phyloP scores from a whole-genome alignment of 2,797 vertebrate genomes.

The Podarcis siculus region DNA sequence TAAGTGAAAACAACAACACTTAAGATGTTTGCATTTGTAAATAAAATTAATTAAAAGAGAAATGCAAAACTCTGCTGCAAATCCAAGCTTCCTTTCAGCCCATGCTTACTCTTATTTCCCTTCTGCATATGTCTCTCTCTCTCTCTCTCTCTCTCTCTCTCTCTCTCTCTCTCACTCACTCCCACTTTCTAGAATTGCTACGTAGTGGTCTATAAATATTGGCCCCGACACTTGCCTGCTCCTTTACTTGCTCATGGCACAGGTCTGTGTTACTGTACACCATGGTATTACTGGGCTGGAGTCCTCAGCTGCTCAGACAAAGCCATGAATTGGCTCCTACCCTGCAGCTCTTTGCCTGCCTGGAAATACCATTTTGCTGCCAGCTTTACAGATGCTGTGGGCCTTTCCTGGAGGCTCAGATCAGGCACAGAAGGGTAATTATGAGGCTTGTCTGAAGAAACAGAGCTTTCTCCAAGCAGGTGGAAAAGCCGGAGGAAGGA shows the following conservation, averaged over 20 bases:
- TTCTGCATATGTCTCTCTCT: background rate
- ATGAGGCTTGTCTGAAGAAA: slow-evolving; percentile 45
- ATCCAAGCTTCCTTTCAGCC: slow-evolving; percentile 31
- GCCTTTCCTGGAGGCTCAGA: slow-evolving; percentile 67
- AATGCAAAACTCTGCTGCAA: background rate
- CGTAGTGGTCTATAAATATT: slow-evolving; percentile 81
- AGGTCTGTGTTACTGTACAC: slow-evolving; percentile 80
- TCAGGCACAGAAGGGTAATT: slow-evolving; percentile 67
- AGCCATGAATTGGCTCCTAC: slow-evolving; percentile 72
- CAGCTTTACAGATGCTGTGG: slow-evolving; percentile 77
- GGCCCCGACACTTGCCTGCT: slow-evolving; percentile 76
- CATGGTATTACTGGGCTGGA: slow-evolving; percentile 60
- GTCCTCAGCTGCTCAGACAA: slow-evolving; percentile 83
- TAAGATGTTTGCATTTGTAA: slow-evolving; percentile 44
- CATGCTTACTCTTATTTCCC: slow-evolving; percentile 35
- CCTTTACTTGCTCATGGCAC: slow-evolving; percentile 71
- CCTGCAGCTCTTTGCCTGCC: slow-evolving; percentile 72
- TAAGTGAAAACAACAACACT: slow-evolving; percentile 40
- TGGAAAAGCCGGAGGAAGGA: slow-evolving; percentile 21
- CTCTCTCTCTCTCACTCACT: background rate
- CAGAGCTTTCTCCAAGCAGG: slow-evolving; percentile 60
- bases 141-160: background rate
- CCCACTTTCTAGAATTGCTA: slow-evolving; percentile 60
- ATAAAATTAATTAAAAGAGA: slow-evolving; percentile 44
- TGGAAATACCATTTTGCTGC: slow-evolving; percentile 78